A percentile compares a stretch with the other conserved stretches of the same genome.
phyloP scores from a whole-genome alignment of 2,113 vertebrate genomes.

The Micronisus gabar region DNA sequence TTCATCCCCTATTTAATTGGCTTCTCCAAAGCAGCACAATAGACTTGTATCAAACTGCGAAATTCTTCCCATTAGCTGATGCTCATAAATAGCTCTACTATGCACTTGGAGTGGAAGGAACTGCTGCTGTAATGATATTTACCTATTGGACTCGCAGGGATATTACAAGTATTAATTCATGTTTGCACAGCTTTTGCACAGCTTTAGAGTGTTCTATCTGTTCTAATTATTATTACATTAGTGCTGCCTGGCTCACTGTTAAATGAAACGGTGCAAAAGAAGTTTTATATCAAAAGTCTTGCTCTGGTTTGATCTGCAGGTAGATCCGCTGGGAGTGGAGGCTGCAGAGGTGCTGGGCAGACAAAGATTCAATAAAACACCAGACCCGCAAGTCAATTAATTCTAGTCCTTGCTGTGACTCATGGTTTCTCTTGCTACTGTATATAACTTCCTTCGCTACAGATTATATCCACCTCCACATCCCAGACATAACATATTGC shows the following conservation, averaged over 20 bases:
- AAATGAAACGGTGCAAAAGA: not conserved
- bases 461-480: not conserved
- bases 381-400: constrained; percentile 22
- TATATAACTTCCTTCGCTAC: not conserved
- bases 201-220: not conserved
- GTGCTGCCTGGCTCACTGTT: not conserved
- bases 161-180: constrained; percentile 29
- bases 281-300: not conserved
- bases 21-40: constrained; percentile 38
- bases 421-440: not conserved
- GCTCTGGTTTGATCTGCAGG: constrained; percentile 5
- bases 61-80: not conserved
- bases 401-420: not conserved
- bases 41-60: not conserved
- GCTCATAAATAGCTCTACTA: not conserved
- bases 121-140: constrained; percentile 17
- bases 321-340: not conserved
- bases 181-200: constrained; percentile 23
- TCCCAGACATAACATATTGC: constrained; percentile 29
- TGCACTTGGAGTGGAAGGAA: not conserved
- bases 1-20: constrained; percentile 39
- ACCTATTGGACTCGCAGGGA: not conserved
- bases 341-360: not conserved
- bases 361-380: constrained; percentile 20
- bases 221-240: constrained; percentile 4